Percentiles rank a stretch among this genome's conserved stretches.
Evolutionary conservation across 2,888 invertebrate genomes (phyloP).

Genomic region (Watsonalla binaria): DNA sequence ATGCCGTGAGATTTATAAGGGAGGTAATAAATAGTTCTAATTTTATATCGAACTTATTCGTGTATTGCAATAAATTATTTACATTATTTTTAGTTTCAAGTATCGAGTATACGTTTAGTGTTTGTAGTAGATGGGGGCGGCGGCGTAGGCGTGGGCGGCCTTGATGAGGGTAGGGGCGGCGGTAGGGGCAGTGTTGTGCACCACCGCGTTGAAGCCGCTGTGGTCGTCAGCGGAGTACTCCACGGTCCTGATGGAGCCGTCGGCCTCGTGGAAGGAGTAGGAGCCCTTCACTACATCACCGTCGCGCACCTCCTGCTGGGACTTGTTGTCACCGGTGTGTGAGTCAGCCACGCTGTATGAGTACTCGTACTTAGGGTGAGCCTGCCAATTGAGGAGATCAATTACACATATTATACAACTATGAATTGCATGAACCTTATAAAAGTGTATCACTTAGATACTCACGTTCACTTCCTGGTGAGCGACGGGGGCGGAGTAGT

Average conservation of each 20-base stretch:
- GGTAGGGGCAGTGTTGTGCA: conserved; percentile 52
- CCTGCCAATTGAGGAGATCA: conserved; percentile 22
- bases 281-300: conserved; percentile 77
- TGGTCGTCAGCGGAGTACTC: conserved; percentile 75
- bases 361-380: conserved; percentile 75
- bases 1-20: background rate
- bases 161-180: conserved; percentile 46
- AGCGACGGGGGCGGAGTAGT: conserved; percentile 18
- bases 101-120: conserved; percentile 23
- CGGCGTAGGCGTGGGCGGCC: conserved; percentile 39
- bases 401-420: no score
- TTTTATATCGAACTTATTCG: background rate
- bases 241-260: conserved; percentile 76
- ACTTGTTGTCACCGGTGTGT: conserved; percentile 78
- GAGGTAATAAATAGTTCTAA: background rate
- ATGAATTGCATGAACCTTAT: no score
- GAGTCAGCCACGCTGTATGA: conserved; percentile 73
- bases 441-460: background rate
- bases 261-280: conserved; percentile 78
- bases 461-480: conserved; percentile 20
- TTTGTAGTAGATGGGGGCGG: conserved; percentile 48
- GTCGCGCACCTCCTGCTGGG: conserved; percentile 71
- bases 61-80: conserved; percentile 42
- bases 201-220: conserved; percentile 61
- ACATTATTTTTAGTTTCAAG: background rate